phyloP scores from a whole-genome alignment of 2,797 vertebrate genomes.

The Chromobotia macracanthus region DNA sequence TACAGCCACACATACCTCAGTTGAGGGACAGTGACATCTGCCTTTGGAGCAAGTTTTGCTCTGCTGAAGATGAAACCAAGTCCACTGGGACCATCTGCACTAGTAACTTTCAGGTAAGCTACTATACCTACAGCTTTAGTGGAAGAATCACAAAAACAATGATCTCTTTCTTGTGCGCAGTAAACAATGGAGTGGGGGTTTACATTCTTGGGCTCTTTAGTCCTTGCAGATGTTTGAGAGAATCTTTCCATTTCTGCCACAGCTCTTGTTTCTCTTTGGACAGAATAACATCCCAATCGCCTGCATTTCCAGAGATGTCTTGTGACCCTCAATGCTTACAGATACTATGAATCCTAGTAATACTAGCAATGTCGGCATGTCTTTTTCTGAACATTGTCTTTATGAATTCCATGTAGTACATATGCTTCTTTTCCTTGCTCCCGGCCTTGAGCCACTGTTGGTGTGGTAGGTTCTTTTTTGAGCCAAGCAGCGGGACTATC shows the following conservation, averaged over 20 bases:
- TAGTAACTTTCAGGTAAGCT: not conserved
- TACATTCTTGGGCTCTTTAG: not conserved
- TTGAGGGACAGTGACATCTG: not conserved
- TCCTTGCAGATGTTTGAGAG: not conserved
- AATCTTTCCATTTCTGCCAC: constrained; percentile 2
- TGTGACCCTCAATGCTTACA: too few relatives aligned
- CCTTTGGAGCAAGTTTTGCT: not conserved
- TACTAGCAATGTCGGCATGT: too few relatives aligned
- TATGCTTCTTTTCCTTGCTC: too few relatives aligned
- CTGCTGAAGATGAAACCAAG: not conserved
- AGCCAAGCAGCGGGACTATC: too few relatives aligned
- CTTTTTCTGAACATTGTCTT: too few relatives aligned
- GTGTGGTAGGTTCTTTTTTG: too few relatives aligned
- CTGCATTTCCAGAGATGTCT: not conserved
- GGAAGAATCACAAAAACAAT: too few relatives aligned
- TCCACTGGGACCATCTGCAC: not conserved
- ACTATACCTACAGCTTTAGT: too few relatives aligned
- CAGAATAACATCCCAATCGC: not conserved
- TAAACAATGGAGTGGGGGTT: not conserved
- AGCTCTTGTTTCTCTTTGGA: not conserved
- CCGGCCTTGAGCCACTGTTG: too few relatives aligned
- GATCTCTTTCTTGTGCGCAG: not conserved
- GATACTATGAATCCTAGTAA: too few relatives aligned
- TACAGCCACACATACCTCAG: not conserved
- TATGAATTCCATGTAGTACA: too few relatives aligned